Conservation (phyloP, 2,113 vertebrate species). For the Eulemur macaco region DNA sequence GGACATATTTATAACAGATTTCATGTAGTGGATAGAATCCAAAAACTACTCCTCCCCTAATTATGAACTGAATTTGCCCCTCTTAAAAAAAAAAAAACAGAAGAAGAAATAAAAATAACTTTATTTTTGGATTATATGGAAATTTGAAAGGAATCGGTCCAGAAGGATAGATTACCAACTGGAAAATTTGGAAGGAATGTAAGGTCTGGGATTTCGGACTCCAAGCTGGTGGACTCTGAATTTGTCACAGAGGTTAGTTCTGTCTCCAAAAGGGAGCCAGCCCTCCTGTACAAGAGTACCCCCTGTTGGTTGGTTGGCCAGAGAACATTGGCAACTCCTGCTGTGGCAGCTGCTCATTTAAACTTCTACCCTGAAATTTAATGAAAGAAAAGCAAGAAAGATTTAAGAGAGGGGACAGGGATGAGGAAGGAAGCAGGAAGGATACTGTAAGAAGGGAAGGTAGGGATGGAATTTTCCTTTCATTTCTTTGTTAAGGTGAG, state of each 20-base stretch:
- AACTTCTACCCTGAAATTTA: conserved; percentile 80
- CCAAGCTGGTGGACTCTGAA: conserved; percentile 68
- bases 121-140: conserved; percentile 68
- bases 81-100: background rate
- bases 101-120: conserved; percentile 9
- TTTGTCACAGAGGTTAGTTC: conserved; percentile 72
- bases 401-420: background rate
- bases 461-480: background rate
- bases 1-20: conserved; percentile 85
- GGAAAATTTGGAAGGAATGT: conserved; percentile 80
- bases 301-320: conserved; percentile 73
- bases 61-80: conserved; percentile 78
- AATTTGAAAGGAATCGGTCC: conserved; percentile 10
- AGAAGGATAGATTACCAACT: conserved; percentile 60
- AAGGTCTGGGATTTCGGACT: conserved; percentile 64
- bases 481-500: background rate
- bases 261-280: conserved; percentile 71
- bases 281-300: conserved; percentile 74
- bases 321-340: conserved; percentile 68
- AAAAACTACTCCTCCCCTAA: conserved; percentile 84
- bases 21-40: conserved; percentile 78
- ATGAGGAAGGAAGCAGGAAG: background rate
- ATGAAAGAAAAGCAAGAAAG: conserved; percentile 70
- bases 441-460: background rate
- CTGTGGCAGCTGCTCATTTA: conserved; percentile 91